Percentiles rank a stretch among this genome's conserved stretches.
phyloP scores from a whole-genome alignment of 2,888 invertebrate species.

The Cacoxenus indagator region DNA sequence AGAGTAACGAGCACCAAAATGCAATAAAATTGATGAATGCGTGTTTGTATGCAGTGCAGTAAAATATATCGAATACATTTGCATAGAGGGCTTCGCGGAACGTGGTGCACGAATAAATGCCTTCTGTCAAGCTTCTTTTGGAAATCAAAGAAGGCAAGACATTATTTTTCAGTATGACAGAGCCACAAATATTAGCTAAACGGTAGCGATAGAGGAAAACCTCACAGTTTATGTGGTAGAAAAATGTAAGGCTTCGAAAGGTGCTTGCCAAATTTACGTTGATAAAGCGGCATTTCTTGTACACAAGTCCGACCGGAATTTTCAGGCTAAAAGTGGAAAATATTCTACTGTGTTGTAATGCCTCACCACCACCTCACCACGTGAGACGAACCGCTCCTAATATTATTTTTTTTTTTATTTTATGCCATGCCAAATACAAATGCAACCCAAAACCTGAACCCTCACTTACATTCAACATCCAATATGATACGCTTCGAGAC shows the following conservation, averaged over 20 bases:
- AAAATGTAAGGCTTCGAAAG: too few relatives aligned
- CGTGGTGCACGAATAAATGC: neutral
- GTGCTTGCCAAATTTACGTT: too few relatives aligned
- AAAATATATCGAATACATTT: conserved; percentile 13
- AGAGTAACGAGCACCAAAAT: conserved; percentile 39
- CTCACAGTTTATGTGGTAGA: too few relatives aligned
- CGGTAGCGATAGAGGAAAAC: too few relatives aligned
- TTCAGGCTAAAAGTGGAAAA: too few relatives aligned
- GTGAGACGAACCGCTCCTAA: too few relatives aligned
- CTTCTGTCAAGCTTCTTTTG: too few relatives aligned
- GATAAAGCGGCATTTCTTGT: too few relatives aligned
- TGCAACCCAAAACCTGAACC: neutral
- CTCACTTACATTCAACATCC: conserved; percentile 87
- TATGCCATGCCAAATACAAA: neutral
- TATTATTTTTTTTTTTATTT: neutral
- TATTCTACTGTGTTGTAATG: too few relatives aligned
- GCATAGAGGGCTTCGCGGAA: neutral
- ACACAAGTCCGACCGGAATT: too few relatives aligned
- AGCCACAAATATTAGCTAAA: neutral
- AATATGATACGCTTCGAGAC: conserved; percentile 93
- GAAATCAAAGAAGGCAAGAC: neutral
- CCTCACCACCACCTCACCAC: too few relatives aligned
- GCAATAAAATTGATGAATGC: conserved; percentile 58
- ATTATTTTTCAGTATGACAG: neutral
- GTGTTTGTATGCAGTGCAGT: neutral